Conservation (phyloP, 2,797 vertebrate genomes). For the Cynopterus sphinx region DNA sequence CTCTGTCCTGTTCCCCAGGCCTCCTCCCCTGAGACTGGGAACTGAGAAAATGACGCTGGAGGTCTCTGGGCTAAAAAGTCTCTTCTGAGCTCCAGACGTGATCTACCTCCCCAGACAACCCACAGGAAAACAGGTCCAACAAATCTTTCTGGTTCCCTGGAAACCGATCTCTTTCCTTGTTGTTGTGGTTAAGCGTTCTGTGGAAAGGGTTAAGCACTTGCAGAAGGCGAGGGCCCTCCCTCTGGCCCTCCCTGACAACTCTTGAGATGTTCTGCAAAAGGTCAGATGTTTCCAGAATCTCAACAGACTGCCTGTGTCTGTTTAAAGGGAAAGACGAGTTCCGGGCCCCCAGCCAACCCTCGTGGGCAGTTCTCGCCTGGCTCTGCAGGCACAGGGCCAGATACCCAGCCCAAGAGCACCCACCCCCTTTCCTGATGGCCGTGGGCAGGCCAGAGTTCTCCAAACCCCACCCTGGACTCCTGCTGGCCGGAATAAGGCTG, state of each 20-base stretch:
- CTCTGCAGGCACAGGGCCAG: slow-evolving; percentile 25
- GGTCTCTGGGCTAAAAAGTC: not conserved
- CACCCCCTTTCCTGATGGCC: not conserved
- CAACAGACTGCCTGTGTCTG: slow-evolving; percentile 73
- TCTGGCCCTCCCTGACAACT: not conserved
- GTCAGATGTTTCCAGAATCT: slow-evolving; percentile 77
- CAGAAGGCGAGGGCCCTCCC: not conserved
- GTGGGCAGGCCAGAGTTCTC: not conserved
- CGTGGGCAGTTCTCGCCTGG: slow-evolving; percentile 34
- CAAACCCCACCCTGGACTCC: not conserved
- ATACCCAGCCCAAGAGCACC: not conserved
- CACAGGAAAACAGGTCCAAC: not conserved
- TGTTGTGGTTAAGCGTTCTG: too few relatives aligned
- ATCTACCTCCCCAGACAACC: not conserved
- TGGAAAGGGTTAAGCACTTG: slow-evolving; percentile 59
- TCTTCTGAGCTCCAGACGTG: not conserved
- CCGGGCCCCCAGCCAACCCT: slow-evolving; percentile 58
- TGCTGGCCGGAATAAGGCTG: not conserved
- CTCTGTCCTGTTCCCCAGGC: not conserved
- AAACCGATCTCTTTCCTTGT: not conserved
- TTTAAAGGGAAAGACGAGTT: slow-evolving; percentile 61
- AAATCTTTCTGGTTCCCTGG: not conserved
- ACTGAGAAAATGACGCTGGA: not conserved
- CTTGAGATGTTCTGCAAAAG: slow-evolving; percentile 63
- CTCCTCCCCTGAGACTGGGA: not conserved